These are phyloP conservation scores for Odontothrips loti DNA, from an alignment of 2,888 invertebrate species.

Conservation along the genomic window DNA sequence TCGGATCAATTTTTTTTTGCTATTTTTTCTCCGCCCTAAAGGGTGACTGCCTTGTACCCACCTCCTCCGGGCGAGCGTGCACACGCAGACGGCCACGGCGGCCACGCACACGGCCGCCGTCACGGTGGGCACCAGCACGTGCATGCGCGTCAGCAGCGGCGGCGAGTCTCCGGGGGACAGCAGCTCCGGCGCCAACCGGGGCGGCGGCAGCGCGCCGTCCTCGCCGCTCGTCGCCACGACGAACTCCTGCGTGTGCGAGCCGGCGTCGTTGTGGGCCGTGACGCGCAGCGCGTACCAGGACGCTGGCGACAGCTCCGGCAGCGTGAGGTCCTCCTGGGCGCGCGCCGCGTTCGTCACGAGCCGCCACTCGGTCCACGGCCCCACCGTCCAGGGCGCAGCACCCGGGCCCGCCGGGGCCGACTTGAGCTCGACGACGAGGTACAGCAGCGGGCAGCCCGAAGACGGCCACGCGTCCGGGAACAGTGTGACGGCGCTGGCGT, in stretches of 20 bases:
- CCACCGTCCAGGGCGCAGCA: not conserved
- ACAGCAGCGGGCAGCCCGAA: conserved; percentile 76
- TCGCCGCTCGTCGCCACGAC: conserved; percentile 62
- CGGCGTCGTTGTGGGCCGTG: conserved; percentile 69
- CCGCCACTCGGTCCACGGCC: not conserved
- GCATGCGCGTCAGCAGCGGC: conserved; percentile 47
- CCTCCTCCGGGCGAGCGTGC: conserved; percentile 45
- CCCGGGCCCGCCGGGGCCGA: not conserved
- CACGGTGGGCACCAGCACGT: conserved; percentile 49
- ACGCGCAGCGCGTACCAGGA: conserved; percentile 69
- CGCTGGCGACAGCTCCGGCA: conserved; percentile 61
- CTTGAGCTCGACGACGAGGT: conserved; percentile 59
- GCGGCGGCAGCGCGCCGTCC: conserved; percentile 12
- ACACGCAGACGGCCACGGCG: conserved; percentile 49
- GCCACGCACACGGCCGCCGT: conserved; percentile 49
- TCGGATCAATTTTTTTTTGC: too few species aligned
- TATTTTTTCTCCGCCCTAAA: too few species aligned
- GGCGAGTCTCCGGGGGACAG: conserved; percentile 18
- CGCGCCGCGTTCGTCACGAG: conserved; percentile 21
- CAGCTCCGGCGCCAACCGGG: not conserved
- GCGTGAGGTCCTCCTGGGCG: conserved; percentile 49
- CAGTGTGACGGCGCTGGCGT: conserved; percentile 72
- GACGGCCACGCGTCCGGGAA: conserved; percentile 80
- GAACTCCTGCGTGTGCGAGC: conserved; percentile 62
- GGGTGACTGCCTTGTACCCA: too few species aligned